Conservation (phyloP, 1,140 invertebrate genomes). For the Dinoponera quadriceps region DNA sequence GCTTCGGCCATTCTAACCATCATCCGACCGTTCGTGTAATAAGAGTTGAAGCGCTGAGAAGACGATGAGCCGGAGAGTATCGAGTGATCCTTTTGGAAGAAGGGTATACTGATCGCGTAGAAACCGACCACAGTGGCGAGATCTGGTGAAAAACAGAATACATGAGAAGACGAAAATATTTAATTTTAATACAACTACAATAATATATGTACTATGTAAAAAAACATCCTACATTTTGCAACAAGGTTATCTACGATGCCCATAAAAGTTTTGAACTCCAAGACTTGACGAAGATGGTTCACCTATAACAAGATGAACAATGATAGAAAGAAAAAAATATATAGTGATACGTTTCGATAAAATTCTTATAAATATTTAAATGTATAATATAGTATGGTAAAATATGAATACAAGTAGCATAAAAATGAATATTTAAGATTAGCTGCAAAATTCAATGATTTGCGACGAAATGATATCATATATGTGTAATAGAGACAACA, state of each 20-base stretch:
- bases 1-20: conserved; percentile 98
- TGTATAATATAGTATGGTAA: too few species aligned
- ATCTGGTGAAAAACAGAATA: conserved; percentile 88
- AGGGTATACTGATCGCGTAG: conserved; percentile 97
- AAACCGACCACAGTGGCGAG: conserved; percentile 98
- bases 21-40: conserved; percentile 99
- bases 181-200: background rate
- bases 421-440: background rate
- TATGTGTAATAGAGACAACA: background rate
- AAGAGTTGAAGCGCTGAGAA: conserved; percentile 89
- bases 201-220: background rate
- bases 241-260: conserved; percentile 98
- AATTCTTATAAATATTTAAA: too few species aligned
- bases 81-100: conserved; percentile 91
- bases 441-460: too few species aligned
- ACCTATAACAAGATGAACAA: conserved; percentile 84
- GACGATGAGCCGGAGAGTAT: conserved; percentile 85
- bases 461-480: too few species aligned
- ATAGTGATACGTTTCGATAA: too few species aligned
- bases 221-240: conserved; percentile 93
- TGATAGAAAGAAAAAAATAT: background rate
- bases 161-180: background rate
- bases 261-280: conserved; percentile 96
- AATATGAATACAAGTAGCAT: too few species aligned
- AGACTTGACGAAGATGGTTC: conserved; percentile 94